Evolutionary conservation across 2,113 vertebrate genomes (phyloP).

Genomic region (Buteo buteo): DNA sequence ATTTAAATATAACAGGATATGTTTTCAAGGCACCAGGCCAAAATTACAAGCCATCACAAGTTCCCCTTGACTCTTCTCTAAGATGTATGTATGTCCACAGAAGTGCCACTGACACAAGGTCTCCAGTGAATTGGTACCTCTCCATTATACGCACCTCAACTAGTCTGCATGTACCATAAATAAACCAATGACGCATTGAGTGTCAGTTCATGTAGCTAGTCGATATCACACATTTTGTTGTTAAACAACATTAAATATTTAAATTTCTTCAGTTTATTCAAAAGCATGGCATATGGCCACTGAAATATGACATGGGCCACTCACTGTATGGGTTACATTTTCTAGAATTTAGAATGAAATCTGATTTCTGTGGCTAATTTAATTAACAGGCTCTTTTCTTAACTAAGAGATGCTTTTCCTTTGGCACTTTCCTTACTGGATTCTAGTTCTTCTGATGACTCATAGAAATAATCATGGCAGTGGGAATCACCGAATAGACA

Average conservation of each 20-base stretch:
- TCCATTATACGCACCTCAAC: neutral
- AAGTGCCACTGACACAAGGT: neutral
- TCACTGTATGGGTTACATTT: neutral
- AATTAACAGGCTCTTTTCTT: neutral
- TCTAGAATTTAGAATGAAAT: neutral
- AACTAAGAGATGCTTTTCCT: neutral
- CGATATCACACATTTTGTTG: neutral
- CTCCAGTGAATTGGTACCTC: neutral
- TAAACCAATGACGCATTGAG: neutral
- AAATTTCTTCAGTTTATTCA: neutral
- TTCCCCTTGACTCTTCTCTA: neutral
- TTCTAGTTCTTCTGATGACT: neutral
- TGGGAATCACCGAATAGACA: neutral
- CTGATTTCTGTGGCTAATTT: neutral
- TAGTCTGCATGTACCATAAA: neutral
- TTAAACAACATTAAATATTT: neutral
- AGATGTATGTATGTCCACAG: neutral
- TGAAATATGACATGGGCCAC: neutral
- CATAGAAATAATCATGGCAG: neutral
- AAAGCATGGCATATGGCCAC: neutral
- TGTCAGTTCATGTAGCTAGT: neutral
- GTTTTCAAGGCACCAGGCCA: neutral
- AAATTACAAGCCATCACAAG: neutral
- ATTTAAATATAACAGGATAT: conserved; percentile 9
- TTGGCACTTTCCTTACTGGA: neutral